Evolutionary conservation across 1,140 invertebrate genomes (phyloP).

Genomic region (Eulimnadia texana): DNA sequence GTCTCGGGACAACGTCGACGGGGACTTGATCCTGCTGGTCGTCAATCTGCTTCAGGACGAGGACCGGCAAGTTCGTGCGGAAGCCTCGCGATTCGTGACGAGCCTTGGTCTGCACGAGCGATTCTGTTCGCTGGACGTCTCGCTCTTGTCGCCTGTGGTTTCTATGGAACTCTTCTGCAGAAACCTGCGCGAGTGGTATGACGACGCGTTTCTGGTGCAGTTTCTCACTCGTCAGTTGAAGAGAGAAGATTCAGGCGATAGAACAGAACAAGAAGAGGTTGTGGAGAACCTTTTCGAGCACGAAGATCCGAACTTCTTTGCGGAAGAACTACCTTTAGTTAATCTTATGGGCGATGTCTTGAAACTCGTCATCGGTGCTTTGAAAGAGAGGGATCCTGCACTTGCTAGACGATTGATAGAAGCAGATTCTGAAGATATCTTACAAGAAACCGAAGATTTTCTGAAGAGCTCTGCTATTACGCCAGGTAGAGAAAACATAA

Average conservation of each 20-base stretch:
- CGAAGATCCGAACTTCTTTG: background rate
- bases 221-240: background rate
- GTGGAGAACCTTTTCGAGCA: background rate
- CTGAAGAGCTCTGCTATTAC: no score
- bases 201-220: background rate
- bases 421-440: no score
- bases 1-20: background rate
- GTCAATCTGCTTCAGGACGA: conserved; percentile 11
- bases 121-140: no score
- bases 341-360: background rate
- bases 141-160: background rate
- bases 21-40: conserved; percentile 2
- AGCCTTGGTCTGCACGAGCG: background rate
- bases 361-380: no score
- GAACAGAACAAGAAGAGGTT: background rate
- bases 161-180: background rate
- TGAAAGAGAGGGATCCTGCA: no score
- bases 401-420: no score
- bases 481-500: no score
- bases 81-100: background rate
- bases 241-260: background rate
- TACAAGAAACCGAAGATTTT: no score
- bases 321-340: background rate
- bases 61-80: conserved; percentile 6
- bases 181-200: no score